Conservation (phyloP, 2,888 invertebrate species). For the Hydropsyche betteni region DNA sequence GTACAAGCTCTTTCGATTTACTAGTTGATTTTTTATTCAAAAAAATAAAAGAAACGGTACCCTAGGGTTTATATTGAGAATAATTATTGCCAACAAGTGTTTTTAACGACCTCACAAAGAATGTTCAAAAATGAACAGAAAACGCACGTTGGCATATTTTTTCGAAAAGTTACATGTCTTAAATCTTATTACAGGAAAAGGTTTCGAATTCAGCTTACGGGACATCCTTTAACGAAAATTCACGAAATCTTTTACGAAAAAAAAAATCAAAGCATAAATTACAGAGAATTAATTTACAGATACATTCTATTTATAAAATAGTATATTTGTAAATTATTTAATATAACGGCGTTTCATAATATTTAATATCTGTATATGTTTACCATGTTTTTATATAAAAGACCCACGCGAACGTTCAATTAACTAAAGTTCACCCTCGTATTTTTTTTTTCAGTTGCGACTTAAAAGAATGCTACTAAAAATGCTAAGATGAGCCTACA, state of each 20-base stretch:
- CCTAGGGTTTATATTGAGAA: neutral
- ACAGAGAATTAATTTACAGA: too few relatives aligned
- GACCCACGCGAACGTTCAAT: conserved; percentile 4
- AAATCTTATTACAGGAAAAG: conserved; percentile 33
- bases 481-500: neutral
- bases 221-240: conserved; percentile 11
- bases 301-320: too few relatives aligned
- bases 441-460: conserved; percentile 4
- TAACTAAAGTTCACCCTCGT: neutral
- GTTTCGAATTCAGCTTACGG: conserved; percentile 25
- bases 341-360: too few relatives aligned
- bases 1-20: too few relatives aligned
- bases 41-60: too few relatives aligned
- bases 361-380: too few relatives aligned
- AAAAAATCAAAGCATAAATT: neutral
- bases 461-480: neutral
- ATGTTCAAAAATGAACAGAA: conserved; percentile 34
- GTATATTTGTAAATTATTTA: too few relatives aligned
- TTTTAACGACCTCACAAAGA: conserved; percentile 34
- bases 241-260: neutral
- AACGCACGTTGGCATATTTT: conserved; percentile 19
- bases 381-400: neutral
- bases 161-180: neutral
- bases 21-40: too few relatives aligned
- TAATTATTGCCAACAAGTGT: conserved; percentile 36